Evolutionary conservation across 2,113 vertebrate species (phyloP), one percentile per base, ranked within the genome.

Genomic region (Anser brachyrhynchus): DNA sequence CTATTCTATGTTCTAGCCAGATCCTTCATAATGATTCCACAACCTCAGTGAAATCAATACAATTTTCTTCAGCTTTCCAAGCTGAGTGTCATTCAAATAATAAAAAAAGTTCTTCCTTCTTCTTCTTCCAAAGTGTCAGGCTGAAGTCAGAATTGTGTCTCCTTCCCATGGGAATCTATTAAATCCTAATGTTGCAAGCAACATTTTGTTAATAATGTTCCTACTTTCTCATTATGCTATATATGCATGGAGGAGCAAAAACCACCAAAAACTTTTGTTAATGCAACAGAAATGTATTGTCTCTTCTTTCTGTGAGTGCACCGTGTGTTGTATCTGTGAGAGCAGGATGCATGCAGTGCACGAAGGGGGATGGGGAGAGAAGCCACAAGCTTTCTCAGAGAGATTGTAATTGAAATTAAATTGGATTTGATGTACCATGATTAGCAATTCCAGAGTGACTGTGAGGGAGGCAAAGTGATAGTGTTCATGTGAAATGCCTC

Each of bases 341-440:
- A 85, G 54, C 49, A 69, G 71, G 35, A 66, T 8, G 26, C 46
- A 71, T 1, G 2, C 54, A 23, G 22, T 59, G 39, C 22, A 28
- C 0, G 1, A 31, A 71, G 46, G 10, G 3, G 20, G 10, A 4
- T 25, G 64, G 33, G 44, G 20, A 55, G 66, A 88, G 69, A 67
- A 93, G 41, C 43, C 66, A 39, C n/a, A 41, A 86, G 17, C 52
- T 89, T 93, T 67, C 67, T 57, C 76, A 79, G 35, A 75, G 65
- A 86, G 59, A 49, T 54, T 39, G 57, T 87, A 90, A 94, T 69
- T 93, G 90, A 84, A 92, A 96, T 96, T 71, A 84, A 93, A 92
- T 90, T 90, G 43, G 67, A 65, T 86, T 92, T 94, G 65, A 70
- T 88, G 61, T 59, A 18, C 17, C 1, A 12, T 28, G 61, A 84